These are phyloP conservation scores for Apodemus speciosus DNA, from an alignment of 2,113 vertebrate species.

Conservation along the genomic window DNA sequence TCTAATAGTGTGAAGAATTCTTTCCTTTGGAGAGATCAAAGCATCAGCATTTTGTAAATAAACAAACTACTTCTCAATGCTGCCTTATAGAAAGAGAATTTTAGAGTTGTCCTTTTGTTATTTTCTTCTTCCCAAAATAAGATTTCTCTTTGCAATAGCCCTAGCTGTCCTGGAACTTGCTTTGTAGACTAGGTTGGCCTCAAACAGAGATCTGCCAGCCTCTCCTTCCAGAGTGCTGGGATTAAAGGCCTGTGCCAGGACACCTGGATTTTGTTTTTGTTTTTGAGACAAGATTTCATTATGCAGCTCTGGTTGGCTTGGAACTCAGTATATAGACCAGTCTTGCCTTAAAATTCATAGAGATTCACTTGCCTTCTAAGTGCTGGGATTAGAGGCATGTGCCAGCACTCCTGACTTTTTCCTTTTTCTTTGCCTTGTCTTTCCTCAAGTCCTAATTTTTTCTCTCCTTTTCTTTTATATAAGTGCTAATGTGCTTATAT, in stretches of 20 bases:
- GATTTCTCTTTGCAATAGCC: background rate
- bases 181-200: background rate
- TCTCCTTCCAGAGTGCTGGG: background rate
- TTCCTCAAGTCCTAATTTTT: background rate
- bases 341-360: background rate
- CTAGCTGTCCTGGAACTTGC: background rate
- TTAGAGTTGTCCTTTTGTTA: background rate
- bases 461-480: background rate
- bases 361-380: background rate
- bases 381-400: background rate
- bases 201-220: background rate
- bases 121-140: background rate
- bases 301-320: background rate
- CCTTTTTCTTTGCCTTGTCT: background rate
- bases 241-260: background rate
- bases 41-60: slow-evolving; percentile 37
- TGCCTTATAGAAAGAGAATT: slow-evolving; percentile 1
- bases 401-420: background rate
- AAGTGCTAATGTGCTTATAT: slow-evolving; percentile 37
- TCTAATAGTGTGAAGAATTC: background rate
- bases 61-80: background rate
- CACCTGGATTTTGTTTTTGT: background rate
- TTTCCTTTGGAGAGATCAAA: slow-evolving; percentile 35
- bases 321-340: background rate
- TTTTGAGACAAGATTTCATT: background rate